Conservation (phyloP, 2,888 invertebrate species). For the Cosmia trapezina region DNA sequence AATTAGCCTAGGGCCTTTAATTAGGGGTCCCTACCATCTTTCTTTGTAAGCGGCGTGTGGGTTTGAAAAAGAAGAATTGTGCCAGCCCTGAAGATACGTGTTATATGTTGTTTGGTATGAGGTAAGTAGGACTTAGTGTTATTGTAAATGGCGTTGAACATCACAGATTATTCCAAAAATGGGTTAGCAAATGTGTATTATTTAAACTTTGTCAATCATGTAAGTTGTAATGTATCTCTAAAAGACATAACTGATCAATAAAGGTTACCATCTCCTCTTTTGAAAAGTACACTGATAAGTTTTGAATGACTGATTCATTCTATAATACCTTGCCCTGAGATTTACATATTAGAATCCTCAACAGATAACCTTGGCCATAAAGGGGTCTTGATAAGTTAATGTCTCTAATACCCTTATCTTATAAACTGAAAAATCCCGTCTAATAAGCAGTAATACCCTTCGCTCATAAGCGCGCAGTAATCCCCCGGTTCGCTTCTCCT, state of each 20-base stretch:
- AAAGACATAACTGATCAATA: not conserved
- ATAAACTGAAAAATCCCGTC: constrained; percentile 27
- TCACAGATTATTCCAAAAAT: not conserved
- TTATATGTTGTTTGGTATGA: constrained; percentile 19
- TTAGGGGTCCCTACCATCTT: constrained; percentile 49
- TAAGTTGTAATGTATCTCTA: not conserved
- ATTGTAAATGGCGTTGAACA: not conserved
- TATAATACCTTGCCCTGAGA: not conserved
- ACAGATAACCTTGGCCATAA: too few species aligned
- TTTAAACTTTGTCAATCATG: too few species aligned
- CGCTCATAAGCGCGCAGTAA: constrained; percentile 40
- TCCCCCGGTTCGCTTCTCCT: constrained; percentile 22
- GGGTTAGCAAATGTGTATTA: not conserved
- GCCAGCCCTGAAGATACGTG: constrained; percentile 1
- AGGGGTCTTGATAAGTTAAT: not conserved
- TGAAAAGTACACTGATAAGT: not conserved
- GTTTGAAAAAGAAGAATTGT: constrained; percentile 31
- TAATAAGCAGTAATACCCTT: constrained; percentile 18
- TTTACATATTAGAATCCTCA: not conserved
- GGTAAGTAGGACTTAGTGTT: not conserved
- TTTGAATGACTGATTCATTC: not conserved
- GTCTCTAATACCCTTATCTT: not conserved
- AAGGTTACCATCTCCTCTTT: not conserved
- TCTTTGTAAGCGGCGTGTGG: constrained; percentile 33
- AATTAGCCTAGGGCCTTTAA: constrained; percentile 70